Evolutionary conservation across 2,113 vertebrate genomes (phyloP).

Genomic region (Serilophus lunatus): DNA sequence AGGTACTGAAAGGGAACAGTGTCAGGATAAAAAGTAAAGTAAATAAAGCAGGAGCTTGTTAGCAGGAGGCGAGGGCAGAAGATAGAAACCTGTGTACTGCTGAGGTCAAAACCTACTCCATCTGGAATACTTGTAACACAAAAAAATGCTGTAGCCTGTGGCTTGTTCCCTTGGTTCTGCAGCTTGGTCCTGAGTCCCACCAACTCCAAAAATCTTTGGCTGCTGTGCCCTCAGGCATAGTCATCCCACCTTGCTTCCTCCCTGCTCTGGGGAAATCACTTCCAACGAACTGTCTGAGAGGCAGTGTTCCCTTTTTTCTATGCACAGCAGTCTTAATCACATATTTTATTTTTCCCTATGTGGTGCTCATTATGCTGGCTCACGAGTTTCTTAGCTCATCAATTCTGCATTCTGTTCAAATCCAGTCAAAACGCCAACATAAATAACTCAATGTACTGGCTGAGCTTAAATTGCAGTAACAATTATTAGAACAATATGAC

Average conservation of each 20-base stretch:
- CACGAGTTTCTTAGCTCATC: background rate
- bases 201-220: background rate
- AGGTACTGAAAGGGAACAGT: background rate
- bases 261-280: background rate
- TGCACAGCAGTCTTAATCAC: background rate
- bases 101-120: background rate
- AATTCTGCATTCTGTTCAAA: background rate
- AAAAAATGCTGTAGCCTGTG: background rate
- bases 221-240: background rate
- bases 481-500: background rate
- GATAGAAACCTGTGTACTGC: background rate
- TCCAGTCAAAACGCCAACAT: background rate
- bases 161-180: background rate
- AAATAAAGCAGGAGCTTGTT: accelerated
- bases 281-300: background rate
- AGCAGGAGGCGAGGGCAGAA: background rate
- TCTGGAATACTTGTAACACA: background rate
- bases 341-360: background rate
- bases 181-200: background rate
- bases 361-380: background rate
- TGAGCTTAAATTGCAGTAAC: background rate
- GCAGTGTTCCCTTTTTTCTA: background rate
- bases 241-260: background rate
- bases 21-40: background rate
- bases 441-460: background rate